Evolutionary conservation across 2,113 vertebrate species (phyloP).

Genomic region (Myotis yumanensis): DNA sequence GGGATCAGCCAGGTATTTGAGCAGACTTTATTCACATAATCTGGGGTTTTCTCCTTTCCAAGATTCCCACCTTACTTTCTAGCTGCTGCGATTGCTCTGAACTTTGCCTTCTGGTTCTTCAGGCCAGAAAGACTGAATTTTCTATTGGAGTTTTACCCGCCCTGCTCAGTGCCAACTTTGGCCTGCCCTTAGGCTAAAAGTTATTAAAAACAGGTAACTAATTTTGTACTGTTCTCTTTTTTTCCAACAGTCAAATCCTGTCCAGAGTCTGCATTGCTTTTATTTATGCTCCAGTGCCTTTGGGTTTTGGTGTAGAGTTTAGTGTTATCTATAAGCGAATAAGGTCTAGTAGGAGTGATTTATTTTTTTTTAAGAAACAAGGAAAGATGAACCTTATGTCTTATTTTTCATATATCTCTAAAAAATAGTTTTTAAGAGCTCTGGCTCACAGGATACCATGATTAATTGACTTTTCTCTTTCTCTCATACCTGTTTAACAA

Average conservation of each 20-base stretch:
- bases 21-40: conserved; percentile 2
- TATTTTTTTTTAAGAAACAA: neutral
- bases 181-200: neutral
- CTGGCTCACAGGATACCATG: neutral
- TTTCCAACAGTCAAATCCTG: neutral
- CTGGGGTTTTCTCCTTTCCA: conserved; percentile 20
- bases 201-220: neutral
- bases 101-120: neutral
- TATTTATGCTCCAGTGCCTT: neutral
- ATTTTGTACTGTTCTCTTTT: neutral
- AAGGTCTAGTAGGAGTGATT: neutral
- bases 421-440: conserved; percentile 5
- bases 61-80: conserved; percentile 24
- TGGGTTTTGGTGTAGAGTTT: neutral
- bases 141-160: neutral
- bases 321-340: neutral
- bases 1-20: neutral
- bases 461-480: neutral
- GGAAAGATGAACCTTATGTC: neutral
- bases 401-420: neutral
- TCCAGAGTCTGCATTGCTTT: neutral
- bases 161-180: neutral
- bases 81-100: neutral
- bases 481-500: neutral
- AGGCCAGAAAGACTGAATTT: conserved; percentile 21